These are phyloP conservation scores for Asarcornis scutulata DNA, from an alignment of 2,113 vertebrate genomes.

Conservation along the genomic window DNA sequence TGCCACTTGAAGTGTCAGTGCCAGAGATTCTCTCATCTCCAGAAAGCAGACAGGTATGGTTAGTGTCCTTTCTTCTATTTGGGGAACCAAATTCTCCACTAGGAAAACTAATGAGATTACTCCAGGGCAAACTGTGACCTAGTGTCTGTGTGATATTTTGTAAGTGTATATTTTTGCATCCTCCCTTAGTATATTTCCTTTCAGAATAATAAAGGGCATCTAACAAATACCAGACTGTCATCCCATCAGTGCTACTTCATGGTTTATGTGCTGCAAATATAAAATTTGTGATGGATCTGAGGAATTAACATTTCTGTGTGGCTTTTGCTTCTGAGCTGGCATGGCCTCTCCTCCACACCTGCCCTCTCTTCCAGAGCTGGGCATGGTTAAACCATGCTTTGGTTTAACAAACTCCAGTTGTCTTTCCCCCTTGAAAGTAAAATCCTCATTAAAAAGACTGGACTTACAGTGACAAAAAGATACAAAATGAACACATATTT, in stretches of 20 bases:
- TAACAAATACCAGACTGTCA: background rate
- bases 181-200: background rate
- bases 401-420: background rate
- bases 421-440: background rate
- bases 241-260: background rate
- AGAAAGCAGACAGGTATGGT: background rate
- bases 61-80: background rate
- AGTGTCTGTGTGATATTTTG: background rate
- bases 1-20: background rate
- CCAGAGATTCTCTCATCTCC: background rate
- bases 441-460: background rate
- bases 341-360: background rate
- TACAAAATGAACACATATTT: background rate
- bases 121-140: background rate
- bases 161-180: background rate
- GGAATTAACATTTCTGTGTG: background rate
- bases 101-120: background rate
- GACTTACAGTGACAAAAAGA: background rate
- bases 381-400: background rate
- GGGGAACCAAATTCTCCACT: background rate
- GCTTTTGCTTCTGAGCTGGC: background rate
- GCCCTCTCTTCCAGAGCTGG: background rate
- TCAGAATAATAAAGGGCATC: background rate
- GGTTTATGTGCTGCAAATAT: background rate
- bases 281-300: background rate